Percentiles rank a stretch among this genome's conserved stretches.
Conservation (phyloP, 1,140 invertebrate species). For the Pomacea maculata region DNA sequence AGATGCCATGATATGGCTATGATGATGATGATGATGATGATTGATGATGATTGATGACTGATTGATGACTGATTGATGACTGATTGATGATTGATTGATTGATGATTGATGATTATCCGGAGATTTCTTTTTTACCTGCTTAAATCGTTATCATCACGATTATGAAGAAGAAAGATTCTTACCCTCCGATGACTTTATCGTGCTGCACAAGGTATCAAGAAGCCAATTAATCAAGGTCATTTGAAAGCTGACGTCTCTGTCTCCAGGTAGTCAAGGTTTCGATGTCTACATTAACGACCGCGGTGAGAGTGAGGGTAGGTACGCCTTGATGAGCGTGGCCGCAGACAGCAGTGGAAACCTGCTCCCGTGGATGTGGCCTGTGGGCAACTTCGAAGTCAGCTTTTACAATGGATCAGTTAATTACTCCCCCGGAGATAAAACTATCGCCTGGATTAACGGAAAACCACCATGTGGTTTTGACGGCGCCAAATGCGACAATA, state of each 20-base stretch:
- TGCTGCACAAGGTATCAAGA: too few relatives aligned
- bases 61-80: too few relatives aligned
- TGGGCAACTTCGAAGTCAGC: constrained; percentile 3
- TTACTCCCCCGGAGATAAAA: not conserved
- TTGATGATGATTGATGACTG: too few relatives aligned
- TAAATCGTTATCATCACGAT: too few relatives aligned
- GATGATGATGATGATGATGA: too few relatives aligned
- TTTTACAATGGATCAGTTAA: not conserved
- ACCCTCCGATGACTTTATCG: too few relatives aligned
- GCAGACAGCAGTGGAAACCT: not conserved
- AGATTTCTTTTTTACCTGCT: too few relatives aligned
- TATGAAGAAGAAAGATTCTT: too few relatives aligned
- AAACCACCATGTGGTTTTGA: constrained; percentile 89
- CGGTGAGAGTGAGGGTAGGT: constrained; percentile 96
- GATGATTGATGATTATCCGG: too few relatives aligned
- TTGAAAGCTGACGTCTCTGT: not conserved
- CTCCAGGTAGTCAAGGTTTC: constrained; percentile 88
- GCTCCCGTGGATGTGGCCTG: constrained; percentile 23
- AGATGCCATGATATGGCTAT: too few relatives aligned
- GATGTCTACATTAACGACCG: constrained; percentile 88
- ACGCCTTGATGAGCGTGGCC: constrained; percentile 81
- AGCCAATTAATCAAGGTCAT: too few relatives aligned
- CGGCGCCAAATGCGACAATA: constrained; percentile 73
- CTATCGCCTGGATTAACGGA: constrained; percentile 79
- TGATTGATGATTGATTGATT: too few relatives aligned